Evolutionary conservation across 2,113 vertebrate species (phyloP), one percentile per base, ranked within the genome.

Genomic region (Peromyscus maniculatus): DNA sequence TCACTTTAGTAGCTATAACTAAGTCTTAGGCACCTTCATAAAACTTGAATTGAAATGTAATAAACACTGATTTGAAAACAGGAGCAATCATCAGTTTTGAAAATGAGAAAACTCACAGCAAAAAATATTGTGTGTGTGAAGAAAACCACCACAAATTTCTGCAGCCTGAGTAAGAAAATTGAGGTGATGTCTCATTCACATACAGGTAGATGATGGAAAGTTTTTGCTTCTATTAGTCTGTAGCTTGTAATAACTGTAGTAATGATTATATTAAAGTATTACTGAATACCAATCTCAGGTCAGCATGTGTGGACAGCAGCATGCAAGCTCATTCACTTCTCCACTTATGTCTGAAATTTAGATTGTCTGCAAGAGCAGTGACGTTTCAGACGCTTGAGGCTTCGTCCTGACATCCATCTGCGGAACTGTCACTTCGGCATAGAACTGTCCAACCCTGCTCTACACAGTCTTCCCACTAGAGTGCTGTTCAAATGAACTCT

Each of bases 111-210:
- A 19, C 39, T n/a, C 43, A 15, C 71, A 57, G 0, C 5, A 71
- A 67, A 9, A 84, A n/a, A n/a, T n/a, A 43, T 49, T 46, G 39
- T 19, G 28, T 66, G 3, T 89, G 13, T 39, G 28, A 67, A 66
- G 8, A 74, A 57, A 93, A 69, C 5, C 0, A 78, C 16, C 24
- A 24, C 24, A 31, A 89, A 26, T 28, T 3, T 91, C 36, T 95
- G 31, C 4, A 52, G 13, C 43, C n/a, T 69, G 17, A 67, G 31
- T 12, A 49, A 43, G 46, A 86, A 87, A 83, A 67, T 1, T 9
- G 7, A 4, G 31, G 5, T 4, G 36, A 49, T 52, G 49, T 72
- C 1, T 64, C 36, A 57, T 1, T 22, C 17, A 21, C 1, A 0
- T 2, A 13, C 21, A 95, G 7, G 6, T 49, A 12, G 8, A 59